Conservation (phyloP, 1,140 invertebrate species). For the Drepana arcuata region DNA sequence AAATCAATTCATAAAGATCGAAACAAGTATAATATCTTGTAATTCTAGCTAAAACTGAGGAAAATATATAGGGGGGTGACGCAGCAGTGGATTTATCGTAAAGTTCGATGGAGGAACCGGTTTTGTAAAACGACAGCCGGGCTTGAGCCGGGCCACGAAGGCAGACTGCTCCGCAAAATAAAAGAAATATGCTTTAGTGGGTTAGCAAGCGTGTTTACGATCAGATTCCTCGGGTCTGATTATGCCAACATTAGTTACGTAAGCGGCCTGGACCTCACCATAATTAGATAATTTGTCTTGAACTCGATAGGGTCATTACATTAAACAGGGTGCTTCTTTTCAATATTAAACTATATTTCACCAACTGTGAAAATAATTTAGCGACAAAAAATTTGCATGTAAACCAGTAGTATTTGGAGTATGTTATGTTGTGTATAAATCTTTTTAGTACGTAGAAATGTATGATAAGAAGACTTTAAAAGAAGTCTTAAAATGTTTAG, state of each 20-base stretch:
- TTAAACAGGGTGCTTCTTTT: too few relatives aligned
- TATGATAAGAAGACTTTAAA: too few relatives aligned
- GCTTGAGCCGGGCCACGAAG: constrained; percentile 20
- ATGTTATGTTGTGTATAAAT: too few relatives aligned
- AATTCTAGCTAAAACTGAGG: constrained; percentile 14
- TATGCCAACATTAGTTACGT: constrained; percentile 62
- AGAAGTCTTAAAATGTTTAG: too few relatives aligned
- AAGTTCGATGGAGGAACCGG: constrained; percentile 61
- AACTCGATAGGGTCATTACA: constrained; percentile 21
- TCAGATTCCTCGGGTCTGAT: constrained; percentile 51
- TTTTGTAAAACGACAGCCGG: constrained; percentile 36
- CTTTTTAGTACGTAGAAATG: too few relatives aligned
- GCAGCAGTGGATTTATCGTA: constrained; percentile 46
- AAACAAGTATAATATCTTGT: too few relatives aligned
- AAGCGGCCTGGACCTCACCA: constrained; percentile 31
- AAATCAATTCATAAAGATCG: too few relatives aligned
- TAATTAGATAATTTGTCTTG: constrained; percentile 53
- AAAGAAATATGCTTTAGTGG: constrained; percentile 70
- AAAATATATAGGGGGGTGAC: constrained; percentile 30
- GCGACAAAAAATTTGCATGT: too few relatives aligned
- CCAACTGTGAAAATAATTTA: too few relatives aligned
- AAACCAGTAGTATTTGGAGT: too few relatives aligned
- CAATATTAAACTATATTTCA: too few relatives aligned
- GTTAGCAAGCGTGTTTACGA: constrained; percentile 66
- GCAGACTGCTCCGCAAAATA: constrained; percentile 49